phyloP scores from a whole-genome alignment of 2,113 vertebrate genomes.

The Asarcornis scutulata region DNA sequence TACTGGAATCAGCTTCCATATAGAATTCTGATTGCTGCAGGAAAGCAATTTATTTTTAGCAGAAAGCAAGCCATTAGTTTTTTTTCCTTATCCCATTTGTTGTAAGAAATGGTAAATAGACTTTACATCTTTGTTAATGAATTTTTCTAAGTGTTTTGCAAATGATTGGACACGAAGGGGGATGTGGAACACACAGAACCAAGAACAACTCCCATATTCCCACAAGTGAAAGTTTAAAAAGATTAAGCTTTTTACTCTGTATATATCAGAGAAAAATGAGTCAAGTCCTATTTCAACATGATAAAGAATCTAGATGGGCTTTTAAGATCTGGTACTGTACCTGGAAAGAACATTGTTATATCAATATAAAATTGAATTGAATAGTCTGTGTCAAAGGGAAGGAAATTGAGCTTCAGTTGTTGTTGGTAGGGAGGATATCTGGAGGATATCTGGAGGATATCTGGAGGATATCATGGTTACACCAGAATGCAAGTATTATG shows the following conservation, averaged over 20 bases:
- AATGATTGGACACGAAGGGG: background rate
- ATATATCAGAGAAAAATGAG: background rate
- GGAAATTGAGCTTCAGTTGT: background rate
- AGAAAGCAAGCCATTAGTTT: background rate
- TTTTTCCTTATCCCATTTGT: background rate
- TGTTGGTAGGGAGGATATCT: background rate
- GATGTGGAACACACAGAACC: background rate
- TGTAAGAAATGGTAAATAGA: background rate
- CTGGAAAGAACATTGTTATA: background rate
- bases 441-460: background rate
- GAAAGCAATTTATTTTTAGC: slow-evolving; percentile 25
- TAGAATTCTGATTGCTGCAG: background rate
- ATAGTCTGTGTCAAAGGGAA: background rate
- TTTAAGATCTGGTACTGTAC: background rate
- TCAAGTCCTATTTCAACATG: background rate
- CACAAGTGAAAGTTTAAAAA: background rate
- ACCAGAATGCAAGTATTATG: background rate
- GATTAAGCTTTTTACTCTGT: background rate
- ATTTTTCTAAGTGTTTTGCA: slow-evolving; percentile 14
- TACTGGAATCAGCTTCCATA: background rate
- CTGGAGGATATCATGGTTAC: background rate
- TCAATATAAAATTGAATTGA: background rate
- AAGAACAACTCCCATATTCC: background rate
- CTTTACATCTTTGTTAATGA: slow-evolving; percentile 7
- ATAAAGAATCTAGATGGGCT: background rate